Percentiles rank a stretch among this genome's conserved stretches.
Conservation (phyloP, 2,797 vertebrate species). For the Phoebastria nigripes region DNA sequence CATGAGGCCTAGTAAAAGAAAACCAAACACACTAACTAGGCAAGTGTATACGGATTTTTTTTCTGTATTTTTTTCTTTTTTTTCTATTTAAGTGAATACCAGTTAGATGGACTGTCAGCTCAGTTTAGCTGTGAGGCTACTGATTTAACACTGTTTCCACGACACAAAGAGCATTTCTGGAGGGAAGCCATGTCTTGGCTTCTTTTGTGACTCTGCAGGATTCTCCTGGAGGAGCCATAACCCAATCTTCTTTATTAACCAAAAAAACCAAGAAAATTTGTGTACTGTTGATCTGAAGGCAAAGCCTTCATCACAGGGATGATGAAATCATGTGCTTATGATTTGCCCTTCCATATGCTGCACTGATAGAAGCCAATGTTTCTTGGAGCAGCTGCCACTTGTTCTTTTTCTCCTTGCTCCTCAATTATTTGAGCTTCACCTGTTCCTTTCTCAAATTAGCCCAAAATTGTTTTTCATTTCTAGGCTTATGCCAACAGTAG, state of each 20-base stretch:
- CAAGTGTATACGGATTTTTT: neutral
- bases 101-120: neutral
- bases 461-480: slow-evolving; percentile 42
- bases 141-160: neutral
- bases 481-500: slow-evolving; percentile 10
- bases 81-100: neutral
- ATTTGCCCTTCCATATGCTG: slow-evolving; percentile 21
- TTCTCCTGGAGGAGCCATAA: slow-evolving; percentile 12
- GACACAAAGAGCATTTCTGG: neutral
- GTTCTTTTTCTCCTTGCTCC: slow-evolving; percentile 45
- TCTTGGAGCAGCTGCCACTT: slow-evolving; percentile 34
- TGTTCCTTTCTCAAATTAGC: slow-evolving; percentile 62
- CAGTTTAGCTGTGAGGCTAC: neutral
- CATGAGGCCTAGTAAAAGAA: neutral
- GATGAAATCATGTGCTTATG: slow-evolving; percentile 26
- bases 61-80: neutral
- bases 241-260: neutral
- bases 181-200: neutral
- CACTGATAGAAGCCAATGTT: neutral
- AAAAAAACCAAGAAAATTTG: neutral
- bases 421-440: slow-evolving; percentile 64
- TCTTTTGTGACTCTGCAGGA: neutral
- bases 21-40: neutral
- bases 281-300: slow-evolving; percentile 17
- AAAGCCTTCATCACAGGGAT: slow-evolving; percentile 3